Conservation (phyloP, 2,113 vertebrate genomes). For the Isichthys henryi region DNA sequence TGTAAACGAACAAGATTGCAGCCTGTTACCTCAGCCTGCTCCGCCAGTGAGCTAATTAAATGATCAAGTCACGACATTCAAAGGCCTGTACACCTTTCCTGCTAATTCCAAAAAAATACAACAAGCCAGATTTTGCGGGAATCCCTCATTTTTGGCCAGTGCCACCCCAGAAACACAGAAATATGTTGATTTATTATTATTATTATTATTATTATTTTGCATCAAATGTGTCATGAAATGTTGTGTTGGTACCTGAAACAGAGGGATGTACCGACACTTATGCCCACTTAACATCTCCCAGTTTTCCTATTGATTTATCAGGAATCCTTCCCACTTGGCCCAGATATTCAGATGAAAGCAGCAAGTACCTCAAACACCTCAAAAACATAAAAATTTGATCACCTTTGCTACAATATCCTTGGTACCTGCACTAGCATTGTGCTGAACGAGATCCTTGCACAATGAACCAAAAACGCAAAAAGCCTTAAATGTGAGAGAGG, state of each 20-base stretch:
- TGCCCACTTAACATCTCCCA: not conserved
- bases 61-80: not conserved
- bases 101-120: not conserved
- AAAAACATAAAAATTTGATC: not conserved
- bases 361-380: not conserved
- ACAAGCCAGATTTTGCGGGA: not conserved
- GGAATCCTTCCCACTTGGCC: not conserved
- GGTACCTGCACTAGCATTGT: not conserved
- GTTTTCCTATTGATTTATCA: not conserved
- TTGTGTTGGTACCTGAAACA: not conserved
- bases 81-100: not conserved
- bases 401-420: not conserved
- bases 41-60: not conserved
- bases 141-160: not conserved
- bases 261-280: not conserved
- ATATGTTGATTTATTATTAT: not conserved
- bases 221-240: not conserved
- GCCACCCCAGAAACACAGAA: not conserved
- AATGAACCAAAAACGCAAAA: not conserved
- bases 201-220: not conserved
- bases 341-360: not conserved
- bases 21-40: conserved; percentile 9
- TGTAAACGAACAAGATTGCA: not conserved
- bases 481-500: conserved; percentile 18
- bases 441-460: not conserved